phyloP scores from a whole-genome alignment of 2,888 invertebrate genomes.

The Dichetophora obliterata region DNA sequence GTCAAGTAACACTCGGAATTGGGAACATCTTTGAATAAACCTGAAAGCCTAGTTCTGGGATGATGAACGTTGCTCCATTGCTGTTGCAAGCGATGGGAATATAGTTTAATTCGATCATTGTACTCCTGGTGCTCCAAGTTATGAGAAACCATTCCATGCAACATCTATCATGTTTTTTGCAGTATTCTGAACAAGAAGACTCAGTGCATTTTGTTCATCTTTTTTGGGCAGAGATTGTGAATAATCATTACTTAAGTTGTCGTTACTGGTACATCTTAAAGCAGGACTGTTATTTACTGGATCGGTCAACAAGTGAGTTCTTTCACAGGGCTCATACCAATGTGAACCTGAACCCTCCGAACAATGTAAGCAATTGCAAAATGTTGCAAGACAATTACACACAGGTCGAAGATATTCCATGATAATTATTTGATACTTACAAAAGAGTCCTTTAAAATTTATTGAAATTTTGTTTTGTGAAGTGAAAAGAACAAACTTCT shows the following conservation, averaged over 20 bases:
- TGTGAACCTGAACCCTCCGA: constrained; percentile 64
- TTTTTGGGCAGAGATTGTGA: constrained; percentile 79
- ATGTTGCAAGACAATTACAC: constrained; percentile 62
- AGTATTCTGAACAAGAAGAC: constrained; percentile 89
- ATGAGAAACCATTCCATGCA: constrained; percentile 89
- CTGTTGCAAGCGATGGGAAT: constrained; percentile 74
- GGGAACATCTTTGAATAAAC: constrained; percentile 78
- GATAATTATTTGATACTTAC: neutral
- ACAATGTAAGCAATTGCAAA: constrained; percentile 67
- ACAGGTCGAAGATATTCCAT: constrained; percentile 67
- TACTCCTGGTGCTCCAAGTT: constrained; percentile 91
- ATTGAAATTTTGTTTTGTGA: no score
- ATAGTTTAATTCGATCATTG: constrained; percentile 83
- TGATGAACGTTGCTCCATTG: constrained; percentile 69
- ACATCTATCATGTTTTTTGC: constrained; percentile 95
- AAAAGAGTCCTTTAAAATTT: neutral
- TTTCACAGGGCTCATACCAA: constrained; percentile 75
- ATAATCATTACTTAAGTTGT: constrained; percentile 76
- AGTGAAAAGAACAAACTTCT: no score
- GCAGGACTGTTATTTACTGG: constrained; percentile 82
- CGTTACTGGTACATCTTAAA: constrained; percentile 80
- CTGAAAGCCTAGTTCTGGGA: constrained; percentile 60
- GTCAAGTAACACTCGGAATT: constrained; percentile 79
- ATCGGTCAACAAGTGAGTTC: constrained; percentile 84
- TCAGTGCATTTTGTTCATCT: constrained; percentile 92